Evolutionary conservation across 1,140 invertebrate species (phyloP).

Genomic region (Trinorchestia longiramus): DNA sequence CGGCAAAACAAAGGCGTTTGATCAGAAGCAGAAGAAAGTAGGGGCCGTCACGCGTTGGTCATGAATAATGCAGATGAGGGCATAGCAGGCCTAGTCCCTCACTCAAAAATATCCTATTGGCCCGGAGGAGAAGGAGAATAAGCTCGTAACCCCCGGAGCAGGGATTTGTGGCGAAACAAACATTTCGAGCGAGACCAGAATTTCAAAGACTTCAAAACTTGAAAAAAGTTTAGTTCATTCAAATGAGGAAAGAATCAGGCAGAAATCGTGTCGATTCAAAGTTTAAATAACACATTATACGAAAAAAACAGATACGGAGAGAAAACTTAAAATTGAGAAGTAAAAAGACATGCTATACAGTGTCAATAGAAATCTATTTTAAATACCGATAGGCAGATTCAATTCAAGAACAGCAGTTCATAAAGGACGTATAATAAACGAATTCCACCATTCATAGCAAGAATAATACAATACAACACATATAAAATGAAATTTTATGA

Average conservation of each 20-base stretch:
- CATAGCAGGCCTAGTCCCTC: constrained; percentile 38
- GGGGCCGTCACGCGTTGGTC: constrained; percentile 42
- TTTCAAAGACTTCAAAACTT: neutral
- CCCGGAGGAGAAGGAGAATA: neutral
- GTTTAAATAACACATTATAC: neutral
- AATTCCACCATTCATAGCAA: neutral
- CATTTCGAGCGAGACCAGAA: constrained; percentile 14
- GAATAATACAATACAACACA: neutral
- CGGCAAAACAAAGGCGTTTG: constrained; percentile 50
- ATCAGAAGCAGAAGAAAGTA: constrained; percentile 40
- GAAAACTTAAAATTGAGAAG: neutral
- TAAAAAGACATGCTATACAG: neutral
- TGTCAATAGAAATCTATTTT: neutral
- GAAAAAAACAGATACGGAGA: neutral
- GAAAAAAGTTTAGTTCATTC: neutral
- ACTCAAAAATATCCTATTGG: constrained; percentile 50
- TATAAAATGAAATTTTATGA: neutral
- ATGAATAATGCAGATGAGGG: constrained; percentile 48
- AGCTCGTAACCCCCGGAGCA: neutral
- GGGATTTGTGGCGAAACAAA: constrained; percentile 38
- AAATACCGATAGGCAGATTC: neutral
- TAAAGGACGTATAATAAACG: neutral
- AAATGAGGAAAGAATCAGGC: neutral
- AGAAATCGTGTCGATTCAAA: neutral
- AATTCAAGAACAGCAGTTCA: neutral